Evolutionary conservation across 2,797 vertebrate species (phyloP), one percentile per base, ranked within the genome.

Genomic region (Parauchenoglanis punctatus): DNA sequence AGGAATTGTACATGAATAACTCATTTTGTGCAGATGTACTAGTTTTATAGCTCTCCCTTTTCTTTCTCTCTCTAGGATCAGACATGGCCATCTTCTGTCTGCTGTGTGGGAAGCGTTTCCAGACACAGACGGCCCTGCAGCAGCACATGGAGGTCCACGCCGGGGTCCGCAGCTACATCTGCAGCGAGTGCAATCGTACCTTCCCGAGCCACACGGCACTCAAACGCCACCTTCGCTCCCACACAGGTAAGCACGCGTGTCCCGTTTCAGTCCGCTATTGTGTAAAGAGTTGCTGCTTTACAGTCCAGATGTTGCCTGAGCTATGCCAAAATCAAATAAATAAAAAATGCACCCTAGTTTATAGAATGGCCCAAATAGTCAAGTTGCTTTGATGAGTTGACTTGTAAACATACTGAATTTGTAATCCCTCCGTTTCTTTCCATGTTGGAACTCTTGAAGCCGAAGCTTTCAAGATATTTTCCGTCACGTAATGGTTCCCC

Each of bases 41-140:
- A 35, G 77, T 80, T 81, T 81, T 59, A 61, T 61, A 40, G 31
- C 56, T 18, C 2, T 86, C 59, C 18, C 5, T 44, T 49, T 54
- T 76, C 4, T 44, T 15, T 78, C 17, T 63, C 56, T 15, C 3
- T 46, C 52, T 94, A 99, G 99, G 98, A 94, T 97, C 98, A 4
- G 99, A 99, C 96, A 98, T 99, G 99, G 99, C 99, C 0, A 97
- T 99, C 91, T 99, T 99, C 97, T 99, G 99, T 96, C 96, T 99
- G 93, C 97, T 99, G 91, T 99, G 98, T 3, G 98, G 98, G 88
- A 99, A 99, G 94, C 97, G 99, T 63, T 99, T 99, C 95, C 98
- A 98, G 96, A 98, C 98, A 0, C 99, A 99, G 96, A 98, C 97
- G 18, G 98, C 98, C 44, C 96, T 99, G 93, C 99, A 99, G 96